phyloP scores from a whole-genome alignment of 2,113 vertebrate genomes.

The Eudorcas thomsonii region DNA sequence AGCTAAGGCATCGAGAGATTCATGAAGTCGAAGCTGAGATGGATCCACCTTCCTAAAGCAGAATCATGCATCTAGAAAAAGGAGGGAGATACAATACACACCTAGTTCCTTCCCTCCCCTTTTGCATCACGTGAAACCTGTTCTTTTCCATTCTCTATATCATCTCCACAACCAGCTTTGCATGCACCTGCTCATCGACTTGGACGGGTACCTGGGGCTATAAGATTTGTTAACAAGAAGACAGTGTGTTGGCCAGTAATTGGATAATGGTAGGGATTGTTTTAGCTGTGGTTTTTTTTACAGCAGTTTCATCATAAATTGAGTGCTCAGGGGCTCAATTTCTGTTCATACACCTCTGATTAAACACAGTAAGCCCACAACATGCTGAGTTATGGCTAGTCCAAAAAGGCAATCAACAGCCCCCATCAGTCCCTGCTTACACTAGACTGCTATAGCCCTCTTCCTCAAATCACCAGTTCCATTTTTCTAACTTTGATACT shows the following conservation, averaged over 20 bases:
- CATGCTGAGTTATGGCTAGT: background rate
- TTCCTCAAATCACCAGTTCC: background rate
- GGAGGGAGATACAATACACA: background rate
- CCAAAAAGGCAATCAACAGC: background rate
- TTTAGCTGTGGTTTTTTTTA: background rate
- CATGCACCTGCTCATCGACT: background rate
- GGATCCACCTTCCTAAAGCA: background rate
- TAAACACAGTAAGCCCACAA: background rate
- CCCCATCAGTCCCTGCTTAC: background rate
- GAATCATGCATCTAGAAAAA: background rate
- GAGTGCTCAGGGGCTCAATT: background rate
- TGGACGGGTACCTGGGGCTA: background rate
- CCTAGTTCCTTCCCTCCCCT: background rate
- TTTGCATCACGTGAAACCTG: background rate
- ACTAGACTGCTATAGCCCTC: background rate
- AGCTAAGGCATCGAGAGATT: background rate
- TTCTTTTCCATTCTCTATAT: background rate
- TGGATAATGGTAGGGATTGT: background rate
- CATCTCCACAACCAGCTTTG: background rate
- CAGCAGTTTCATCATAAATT: background rate
- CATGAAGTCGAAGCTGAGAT: background rate
- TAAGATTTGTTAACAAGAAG: background rate
- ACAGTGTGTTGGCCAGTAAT: background rate
- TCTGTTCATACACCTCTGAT: background rate
- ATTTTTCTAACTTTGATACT: background rate